Percentiles rank a stretch among this genome's conserved stretches.
phyloP scores from a whole-genome alignment of 64 coral and sea anemone genomes.

The Cladopsammia gracilis region DNA sequence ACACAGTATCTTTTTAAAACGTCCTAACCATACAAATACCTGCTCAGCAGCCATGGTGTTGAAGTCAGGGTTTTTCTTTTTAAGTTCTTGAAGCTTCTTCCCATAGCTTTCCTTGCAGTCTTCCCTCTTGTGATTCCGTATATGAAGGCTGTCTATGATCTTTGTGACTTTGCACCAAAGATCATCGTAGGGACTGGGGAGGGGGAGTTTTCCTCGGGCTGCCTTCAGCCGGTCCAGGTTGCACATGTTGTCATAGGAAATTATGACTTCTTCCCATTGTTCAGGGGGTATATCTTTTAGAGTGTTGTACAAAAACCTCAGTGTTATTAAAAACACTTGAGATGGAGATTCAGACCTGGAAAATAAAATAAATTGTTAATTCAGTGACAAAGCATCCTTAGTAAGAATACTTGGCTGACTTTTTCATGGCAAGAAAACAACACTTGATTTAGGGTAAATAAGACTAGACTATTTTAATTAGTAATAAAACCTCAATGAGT shows the following conservation, averaged over 20 bases:
- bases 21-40: slow-evolving; percentile 10
- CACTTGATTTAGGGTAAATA: no score
- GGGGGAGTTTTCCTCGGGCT: neutral
- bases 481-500: no score
- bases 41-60: slow-evolving; percentile 56
- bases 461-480: no score
- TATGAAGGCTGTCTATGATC: slow-evolving; percentile 12
- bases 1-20: slow-evolving; percentile 49
- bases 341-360: no score
- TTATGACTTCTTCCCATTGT: neutral
- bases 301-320: no score
- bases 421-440: no score
- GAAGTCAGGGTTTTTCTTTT: neutral
- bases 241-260: slow-evolving; percentile 52
- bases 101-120: slow-evolving; percentile 11
- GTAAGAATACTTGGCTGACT: no score
- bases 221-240: neutral
- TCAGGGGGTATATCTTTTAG: no score
- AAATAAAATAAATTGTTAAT: no score
- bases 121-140: slow-evolving; percentile 30
- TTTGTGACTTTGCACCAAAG: neutral
- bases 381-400: no score
- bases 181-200: neutral
- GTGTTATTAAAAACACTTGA: no score
- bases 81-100: neutral